A percentile compares a stretch with the other conserved stretches of the same genome.
phyloP scores from a whole-genome alignment of 2,888 invertebrate genomes.

The Campaea margaritaria region DNA sequence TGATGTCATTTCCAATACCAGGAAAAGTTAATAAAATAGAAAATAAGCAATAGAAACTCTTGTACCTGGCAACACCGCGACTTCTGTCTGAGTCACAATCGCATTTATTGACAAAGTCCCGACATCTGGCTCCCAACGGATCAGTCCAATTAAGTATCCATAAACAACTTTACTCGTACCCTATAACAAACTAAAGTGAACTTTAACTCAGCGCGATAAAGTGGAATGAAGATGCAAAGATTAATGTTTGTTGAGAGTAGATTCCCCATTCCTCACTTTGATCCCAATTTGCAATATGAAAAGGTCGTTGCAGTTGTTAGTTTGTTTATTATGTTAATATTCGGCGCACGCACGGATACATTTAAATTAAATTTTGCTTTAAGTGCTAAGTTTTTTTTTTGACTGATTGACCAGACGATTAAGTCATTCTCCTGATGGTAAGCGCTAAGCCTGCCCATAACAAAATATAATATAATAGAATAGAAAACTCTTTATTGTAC shows the following conservation, averaged over 20 bases:
- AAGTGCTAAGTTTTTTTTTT: no score
- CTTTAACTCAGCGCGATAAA: slow-evolving; percentile 38
- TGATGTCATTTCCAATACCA: no score
- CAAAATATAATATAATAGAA: no score
- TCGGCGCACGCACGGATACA: no score
- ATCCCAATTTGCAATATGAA: slow-evolving; percentile 60
- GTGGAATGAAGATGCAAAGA: slow-evolving; percentile 14
- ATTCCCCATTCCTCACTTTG: slow-evolving; percentile 50
- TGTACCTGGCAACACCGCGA: slow-evolving; percentile 15
- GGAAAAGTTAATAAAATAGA: no score
- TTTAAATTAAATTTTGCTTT: no score
- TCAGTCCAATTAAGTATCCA: slow-evolving; percentile 66
- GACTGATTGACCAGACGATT: no score
- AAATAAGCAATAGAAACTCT: no score
- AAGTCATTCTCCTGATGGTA: no score
- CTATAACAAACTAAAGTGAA: slow-evolving; percentile 35
- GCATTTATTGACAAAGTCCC: slow-evolving; percentile 69
- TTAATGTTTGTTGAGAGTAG: slow-evolving; percentile 28
- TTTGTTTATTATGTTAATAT: no score
- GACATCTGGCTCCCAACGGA: slow-evolving; percentile 64
- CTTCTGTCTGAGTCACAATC: slow-evolving; percentile 54
- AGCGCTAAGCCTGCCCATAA: no score
- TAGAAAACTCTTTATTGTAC: no score
- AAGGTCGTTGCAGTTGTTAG: slow-evolving; percentile 45
- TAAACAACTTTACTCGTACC: slow-evolving; percentile 38